Base-by-base conservation (phyloP, 1,140 invertebrate genomes). In the Thaumatotibia leucotreta region DNA sequence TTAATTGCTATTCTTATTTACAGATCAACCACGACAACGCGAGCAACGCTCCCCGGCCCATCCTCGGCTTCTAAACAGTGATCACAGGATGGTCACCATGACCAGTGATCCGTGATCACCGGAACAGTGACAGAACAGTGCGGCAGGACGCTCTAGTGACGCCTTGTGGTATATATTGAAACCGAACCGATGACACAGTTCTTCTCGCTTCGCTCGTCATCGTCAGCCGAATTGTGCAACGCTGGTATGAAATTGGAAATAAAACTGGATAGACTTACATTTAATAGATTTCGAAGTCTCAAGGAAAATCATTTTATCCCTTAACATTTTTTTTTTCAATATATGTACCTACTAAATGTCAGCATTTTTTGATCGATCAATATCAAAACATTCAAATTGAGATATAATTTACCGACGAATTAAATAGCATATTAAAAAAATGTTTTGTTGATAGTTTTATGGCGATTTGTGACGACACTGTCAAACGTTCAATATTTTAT, bases 91-190 rank as follows among this genome's bases (percentile, higher is more conserved):
- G 39, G n/a, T 20, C 14, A 45, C 20, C 39, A 45, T n/a, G 39
- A 17, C 17, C 35, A 45, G 14, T 17, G 35, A 17, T 45, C 35
- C 1, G 9, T 45, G 39, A 20, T 45, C 14, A 8, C 14, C n/a
- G 35, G 35, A 39, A 39, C 35, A 39, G 35, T 39, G 35, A 39
- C 35, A 39, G 35, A 14, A 29, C 62, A 45, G 67, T 62, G 67
- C 39, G 63, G 68, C 68, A 69, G 69, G 69, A 72, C 73, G 67
- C 67, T 70, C 14, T 31, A 64, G 69, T 64, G 68, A 66, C 68
- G 66, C 69, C 52, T 65, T 69, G 72, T 72, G 70, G 63, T 71
- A 65, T 74, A 75, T 75, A 75, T 72, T 75, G 65, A 69, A 70
- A 27, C 23, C 14, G 52, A 27, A 6, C 23, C 23, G 22, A 24